These are phyloP conservation scores for Oceanodroma leucorhoa DNA, from an alignment of 2,797 vertebrate genomes.

Conservation along the genomic window DNA sequence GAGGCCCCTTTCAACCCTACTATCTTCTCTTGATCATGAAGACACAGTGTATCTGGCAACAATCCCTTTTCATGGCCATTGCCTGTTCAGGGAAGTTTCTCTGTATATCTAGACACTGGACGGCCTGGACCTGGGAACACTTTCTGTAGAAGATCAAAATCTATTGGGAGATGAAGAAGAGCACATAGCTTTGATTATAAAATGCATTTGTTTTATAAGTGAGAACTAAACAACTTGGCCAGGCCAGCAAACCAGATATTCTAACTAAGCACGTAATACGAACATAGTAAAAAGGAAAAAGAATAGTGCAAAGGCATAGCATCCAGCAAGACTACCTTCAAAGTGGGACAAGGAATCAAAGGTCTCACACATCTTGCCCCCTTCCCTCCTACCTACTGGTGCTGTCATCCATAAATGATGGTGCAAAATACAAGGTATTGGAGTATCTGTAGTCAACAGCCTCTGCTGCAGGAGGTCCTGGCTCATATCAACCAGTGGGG, in stretches of 20 bases:
- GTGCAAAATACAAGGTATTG: not conserved
- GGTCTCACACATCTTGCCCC: not conserved
- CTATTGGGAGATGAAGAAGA: not conserved
- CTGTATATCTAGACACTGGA: not conserved
- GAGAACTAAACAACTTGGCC: not conserved
- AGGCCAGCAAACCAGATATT: not conserved
- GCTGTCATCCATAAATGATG: not conserved
- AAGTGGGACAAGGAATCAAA: not conserved
- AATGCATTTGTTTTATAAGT: not conserved
- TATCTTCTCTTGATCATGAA: not conserved
- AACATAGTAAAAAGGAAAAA: not conserved
- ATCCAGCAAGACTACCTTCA: not conserved
- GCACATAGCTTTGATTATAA: not conserved
- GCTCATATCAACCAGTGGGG: not conserved
- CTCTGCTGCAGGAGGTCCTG: not conserved
- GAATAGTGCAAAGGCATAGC: not conserved
- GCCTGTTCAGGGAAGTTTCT: not conserved
- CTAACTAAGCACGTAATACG: not conserved
- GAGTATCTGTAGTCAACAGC: not conserved
- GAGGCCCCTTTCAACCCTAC: not conserved
- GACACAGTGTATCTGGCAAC: not conserved
- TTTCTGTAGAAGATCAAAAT: not conserved
- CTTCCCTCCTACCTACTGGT: not conserved
- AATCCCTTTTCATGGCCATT: not conserved
- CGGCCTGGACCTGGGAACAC: not conserved